Evolutionary conservation across 2,113 vertebrate genomes (phyloP).

Genomic region (Halcyon senegalensis): DNA sequence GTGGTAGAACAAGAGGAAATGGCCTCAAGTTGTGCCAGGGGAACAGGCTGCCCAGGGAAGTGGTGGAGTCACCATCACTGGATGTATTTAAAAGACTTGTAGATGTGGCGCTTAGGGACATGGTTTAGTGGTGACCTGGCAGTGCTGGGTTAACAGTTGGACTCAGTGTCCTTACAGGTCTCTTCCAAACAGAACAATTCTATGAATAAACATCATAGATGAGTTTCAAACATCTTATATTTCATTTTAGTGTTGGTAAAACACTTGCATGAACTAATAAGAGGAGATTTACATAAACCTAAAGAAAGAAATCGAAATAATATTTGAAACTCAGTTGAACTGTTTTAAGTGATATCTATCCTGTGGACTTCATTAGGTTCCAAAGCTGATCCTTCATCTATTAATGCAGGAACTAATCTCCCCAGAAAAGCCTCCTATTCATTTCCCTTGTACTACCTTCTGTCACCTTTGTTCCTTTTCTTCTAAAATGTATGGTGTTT

Average conservation of each 20-base stretch:
- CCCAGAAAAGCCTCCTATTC: not conserved
- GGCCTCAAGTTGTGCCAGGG: too few relatives aligned
- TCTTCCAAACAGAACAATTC: too few relatives aligned
- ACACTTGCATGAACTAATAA: not conserved
- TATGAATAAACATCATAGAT: not conserved
- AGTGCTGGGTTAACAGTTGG: too few relatives aligned
- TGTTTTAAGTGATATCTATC: not conserved
- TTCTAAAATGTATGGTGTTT: not conserved
- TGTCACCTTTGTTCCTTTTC: not conserved
- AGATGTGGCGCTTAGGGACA: too few relatives aligned
- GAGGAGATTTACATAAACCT: not conserved
- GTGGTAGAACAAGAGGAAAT: too few relatives aligned
- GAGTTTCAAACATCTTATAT: not conserved
- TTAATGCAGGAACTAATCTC: not conserved
- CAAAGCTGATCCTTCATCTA: not conserved
- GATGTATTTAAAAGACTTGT: too few relatives aligned
- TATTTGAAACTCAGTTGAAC: not conserved
- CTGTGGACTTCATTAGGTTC: not conserved
- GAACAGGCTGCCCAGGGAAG: too few relatives aligned
- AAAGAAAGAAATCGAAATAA: not conserved
- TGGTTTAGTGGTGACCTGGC: too few relatives aligned
- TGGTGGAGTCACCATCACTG: too few relatives aligned
- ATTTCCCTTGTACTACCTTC: not conserved
- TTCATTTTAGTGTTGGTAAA: not conserved
- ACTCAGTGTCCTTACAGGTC: too few relatives aligned